Conservation (phyloP, 2,888 invertebrate species). For the Bombyx huttoni region DNA sequence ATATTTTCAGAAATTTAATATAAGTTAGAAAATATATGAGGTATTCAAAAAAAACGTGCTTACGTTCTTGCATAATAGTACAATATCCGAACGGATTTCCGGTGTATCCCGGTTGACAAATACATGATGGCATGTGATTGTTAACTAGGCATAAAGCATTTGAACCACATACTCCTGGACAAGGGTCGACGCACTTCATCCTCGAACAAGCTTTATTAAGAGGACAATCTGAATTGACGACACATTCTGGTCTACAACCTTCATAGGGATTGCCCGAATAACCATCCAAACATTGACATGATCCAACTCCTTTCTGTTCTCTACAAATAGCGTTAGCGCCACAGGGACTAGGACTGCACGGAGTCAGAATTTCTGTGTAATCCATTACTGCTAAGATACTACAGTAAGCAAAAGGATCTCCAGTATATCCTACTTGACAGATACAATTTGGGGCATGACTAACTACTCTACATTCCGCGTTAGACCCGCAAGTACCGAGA, state of each 20-base stretch:
- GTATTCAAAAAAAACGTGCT: constrained; percentile 16
- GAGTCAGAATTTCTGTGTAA: constrained; percentile 56
- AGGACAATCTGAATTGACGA: constrained; percentile 80
- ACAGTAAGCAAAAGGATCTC: constrained; percentile 84
- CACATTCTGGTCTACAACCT: constrained; percentile 83
- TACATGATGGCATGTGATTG: constrained; percentile 81
- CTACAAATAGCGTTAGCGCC: constrained; percentile 75
- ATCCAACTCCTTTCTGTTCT: constrained; percentile 74
- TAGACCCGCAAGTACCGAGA: constrained; percentile 78
- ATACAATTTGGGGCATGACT: constrained; percentile 83
- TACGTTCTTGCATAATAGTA: constrained; percentile 57
- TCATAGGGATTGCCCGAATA: constrained; percentile 84
- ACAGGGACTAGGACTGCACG: constrained; percentile 78
- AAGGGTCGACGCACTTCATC: constrained; percentile 83
- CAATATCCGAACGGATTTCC: constrained; percentile 79
- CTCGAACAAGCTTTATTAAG: constrained; percentile 79
- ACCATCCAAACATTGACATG: constrained; percentile 76
- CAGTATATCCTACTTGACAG: constrained; percentile 78
- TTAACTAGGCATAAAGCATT: constrained; percentile 81
- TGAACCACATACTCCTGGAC: constrained; percentile 84
- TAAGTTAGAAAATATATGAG: constrained; percentile 1
- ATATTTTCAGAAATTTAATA: not conserved
- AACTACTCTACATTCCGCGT: constrained; percentile 82
- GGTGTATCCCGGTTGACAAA: constrained; percentile 75
- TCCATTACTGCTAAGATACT: constrained; percentile 36